Base-by-base conservation (phyloP, 2,888 invertebrate genomes). In the Lasioglossum leucozonium region DNA sequence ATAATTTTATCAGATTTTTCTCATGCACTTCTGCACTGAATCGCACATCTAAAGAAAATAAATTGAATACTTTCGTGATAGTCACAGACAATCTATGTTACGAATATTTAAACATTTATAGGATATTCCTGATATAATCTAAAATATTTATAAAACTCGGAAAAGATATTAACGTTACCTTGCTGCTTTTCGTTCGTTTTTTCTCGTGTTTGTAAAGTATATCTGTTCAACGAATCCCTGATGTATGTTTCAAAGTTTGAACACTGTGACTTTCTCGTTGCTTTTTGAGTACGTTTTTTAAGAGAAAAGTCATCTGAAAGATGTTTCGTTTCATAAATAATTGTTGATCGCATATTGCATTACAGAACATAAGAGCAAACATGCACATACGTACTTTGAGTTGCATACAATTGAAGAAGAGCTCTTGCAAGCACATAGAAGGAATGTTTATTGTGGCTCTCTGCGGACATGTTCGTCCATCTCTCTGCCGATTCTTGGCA, bases 401-500 rank as follows among this genome's bases (percentile, higher is more conserved):
- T 91, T 4, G 96, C 96, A 90, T 97, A 96, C 34, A 96, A 94
- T 93, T 97, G 96, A 75, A 97, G 94, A 22, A 97, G 95, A 26
- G 97, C 97, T 92, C 98, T 92, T 42, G 94, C 93, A 62, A 95
- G 90, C 74, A 94, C 93, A 72, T 93, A 89, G 88, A 94, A 93
- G 0, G 94, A 91, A 89, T 95, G 95, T 81, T 92, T 44, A 94
- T 95, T 75, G 89, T 96, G 96, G 13, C 95, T 93, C 1, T 93
- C 88, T 76, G 95, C 93, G 72, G 95, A 95, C 93, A 96, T 95
- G 62, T 95, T 93, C 42, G 94, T 93, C 95, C 96, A 97, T 62
- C 95, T 95, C 11, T 95, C 93, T n/a, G 95, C 95, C 0, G 96
- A 96, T 89, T 97, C 96, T 92, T 98, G 98, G 75, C 97, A 97